A percentile compares a stretch with the other conserved stretches of the same genome.
phyloP scores from a whole-genome alignment of 2,888 invertebrate genomes.

The Orgyia antiqua region DNA sequence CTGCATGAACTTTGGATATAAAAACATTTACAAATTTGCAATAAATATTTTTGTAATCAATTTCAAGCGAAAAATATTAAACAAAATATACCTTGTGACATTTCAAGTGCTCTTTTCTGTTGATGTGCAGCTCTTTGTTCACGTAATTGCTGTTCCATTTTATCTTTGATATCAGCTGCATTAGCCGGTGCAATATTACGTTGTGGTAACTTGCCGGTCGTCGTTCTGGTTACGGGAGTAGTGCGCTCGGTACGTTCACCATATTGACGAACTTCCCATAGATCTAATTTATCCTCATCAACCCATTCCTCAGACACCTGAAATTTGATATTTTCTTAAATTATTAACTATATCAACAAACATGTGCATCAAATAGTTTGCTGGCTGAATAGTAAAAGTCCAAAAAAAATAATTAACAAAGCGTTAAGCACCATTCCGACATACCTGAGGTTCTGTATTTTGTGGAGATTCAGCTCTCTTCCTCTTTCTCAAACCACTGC shows the following conservation, averaged over 20 bases:
- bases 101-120: conserved; percentile 87
- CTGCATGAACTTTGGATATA: no score
- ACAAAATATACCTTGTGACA: conserved; percentile 74
- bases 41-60: no score
- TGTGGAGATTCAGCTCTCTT: conserved; percentile 96
- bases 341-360: no score
- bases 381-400: no score
- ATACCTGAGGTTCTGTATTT: conserved; percentile 92
- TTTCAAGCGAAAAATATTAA: no score
- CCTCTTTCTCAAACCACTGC: conserved; percentile 94
- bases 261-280: conserved; percentile 97
- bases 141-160: conserved; percentile 93
- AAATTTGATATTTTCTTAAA: conserved; percentile 5
- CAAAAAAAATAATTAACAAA: no score
- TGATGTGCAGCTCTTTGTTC: conserved; percentile 93
- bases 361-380: no score
- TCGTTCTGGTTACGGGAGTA: conserved; percentile 88
- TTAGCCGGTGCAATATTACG: conserved; percentile 73
- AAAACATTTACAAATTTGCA: no score
- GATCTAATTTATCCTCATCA: conserved; percentile 95
- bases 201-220: conserved; percentile 83
- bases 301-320: conserved; percentile 95
- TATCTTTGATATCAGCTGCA: conserved; percentile 89
- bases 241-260: conserved; percentile 87
- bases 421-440: no score